Evolutionary conservation across 1,140 invertebrate genomes (phyloP).

Genomic region (Oreohelix idahoensis): DNA sequence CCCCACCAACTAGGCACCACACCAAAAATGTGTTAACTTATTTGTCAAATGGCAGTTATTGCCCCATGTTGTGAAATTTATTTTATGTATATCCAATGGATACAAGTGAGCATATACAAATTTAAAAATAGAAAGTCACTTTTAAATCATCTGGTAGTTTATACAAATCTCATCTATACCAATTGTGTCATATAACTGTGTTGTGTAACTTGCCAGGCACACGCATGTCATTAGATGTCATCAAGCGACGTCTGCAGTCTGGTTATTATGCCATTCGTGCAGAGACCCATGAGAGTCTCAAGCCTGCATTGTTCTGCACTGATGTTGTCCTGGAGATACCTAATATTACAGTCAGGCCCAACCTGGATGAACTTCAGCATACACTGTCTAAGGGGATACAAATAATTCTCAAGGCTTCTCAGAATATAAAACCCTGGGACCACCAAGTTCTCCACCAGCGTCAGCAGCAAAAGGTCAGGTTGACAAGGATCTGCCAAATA

Average conservation of each 20-base stretch:
- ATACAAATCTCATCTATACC: too few relatives aligned
- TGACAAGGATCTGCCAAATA: too few relatives aligned
- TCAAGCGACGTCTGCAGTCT: slow-evolving; percentile 71
- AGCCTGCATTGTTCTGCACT: slow-evolving; percentile 69
- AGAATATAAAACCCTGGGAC: slow-evolving; percentile 72
- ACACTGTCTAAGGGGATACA: slow-evolving; percentile 80
- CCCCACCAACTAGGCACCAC: too few relatives aligned
- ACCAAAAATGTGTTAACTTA: too few relatives aligned
- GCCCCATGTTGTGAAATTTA: too few relatives aligned
- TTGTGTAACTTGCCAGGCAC: slow-evolving; percentile 58
- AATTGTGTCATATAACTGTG: too few relatives aligned
- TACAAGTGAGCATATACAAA: too few relatives aligned
- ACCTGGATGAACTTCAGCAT: slow-evolving; percentile 92
- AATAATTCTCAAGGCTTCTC: slow-evolving; percentile 71
- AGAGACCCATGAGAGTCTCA: slow-evolving; percentile 61
- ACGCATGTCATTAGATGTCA: slow-evolving; percentile 70
- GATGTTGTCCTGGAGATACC: slow-evolving; percentile 89
- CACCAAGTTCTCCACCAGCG: slow-evolving; percentile 70
- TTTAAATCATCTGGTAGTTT: too few relatives aligned
- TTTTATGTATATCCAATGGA: too few relatives aligned
- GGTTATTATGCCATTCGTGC: slow-evolving; percentile 67
- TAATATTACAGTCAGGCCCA: slow-evolving; percentile 88
- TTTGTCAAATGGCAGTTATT: too few relatives aligned
- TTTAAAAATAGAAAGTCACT: too few relatives aligned
- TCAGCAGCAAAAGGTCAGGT: slow-evolving; percentile 70